Conservation (phyloP, 2,113 vertebrate genomes). For the Oncorhynchus kisutch region DNA sequence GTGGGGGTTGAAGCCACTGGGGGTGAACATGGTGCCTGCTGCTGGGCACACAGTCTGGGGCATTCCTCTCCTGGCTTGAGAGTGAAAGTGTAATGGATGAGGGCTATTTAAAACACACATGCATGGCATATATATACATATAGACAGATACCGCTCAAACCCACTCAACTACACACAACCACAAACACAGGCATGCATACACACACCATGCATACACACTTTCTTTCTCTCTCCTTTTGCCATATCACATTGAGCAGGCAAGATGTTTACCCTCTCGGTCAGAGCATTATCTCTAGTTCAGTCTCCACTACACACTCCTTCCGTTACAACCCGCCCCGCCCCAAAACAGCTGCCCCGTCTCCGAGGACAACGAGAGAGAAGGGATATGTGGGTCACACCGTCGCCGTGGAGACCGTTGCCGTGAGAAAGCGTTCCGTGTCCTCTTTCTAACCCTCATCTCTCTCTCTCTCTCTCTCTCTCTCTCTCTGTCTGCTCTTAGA, state of each 20-base stretch:
- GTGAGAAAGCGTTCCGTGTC: slow-evolving; percentile 17
- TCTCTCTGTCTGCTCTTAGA: slow-evolving; percentile 21
- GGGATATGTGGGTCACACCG: slow-evolving; percentile 58
- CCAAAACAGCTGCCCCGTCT: slow-evolving; percentile 36
- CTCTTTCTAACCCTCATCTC: slow-evolving; percentile 17
- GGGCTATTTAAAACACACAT: neutral
- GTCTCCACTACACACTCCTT: slow-evolving; percentile 5
- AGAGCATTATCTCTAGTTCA: slow-evolving; percentile 1
- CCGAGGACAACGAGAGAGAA: slow-evolving; percentile 28
- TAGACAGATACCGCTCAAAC: too few species aligned
- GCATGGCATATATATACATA: neutral
- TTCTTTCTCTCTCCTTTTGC: neutral
- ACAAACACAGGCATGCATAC: too few species aligned
- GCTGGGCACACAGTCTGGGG: slow-evolving; percentile 80
- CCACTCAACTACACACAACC: too few species aligned
- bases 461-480: slow-evolving; percentile 22
- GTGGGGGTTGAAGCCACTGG: slow-evolving; percentile 81
- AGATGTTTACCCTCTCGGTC: neutral
- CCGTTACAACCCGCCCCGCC: neutral
- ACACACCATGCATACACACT: too few species aligned
- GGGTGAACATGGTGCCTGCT: slow-evolving; percentile 84
- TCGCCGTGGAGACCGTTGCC: slow-evolving; percentile 47
- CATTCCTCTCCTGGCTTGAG: slow-evolving; percentile 82
- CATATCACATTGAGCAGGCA: too few species aligned
- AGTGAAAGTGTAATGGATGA: neutral